These are phyloP conservation scores for Ianthella basta DNA, from an alignment of 37 sponge, comb jelly and placozoan genomes.

Conservation along the genomic window DNA sequence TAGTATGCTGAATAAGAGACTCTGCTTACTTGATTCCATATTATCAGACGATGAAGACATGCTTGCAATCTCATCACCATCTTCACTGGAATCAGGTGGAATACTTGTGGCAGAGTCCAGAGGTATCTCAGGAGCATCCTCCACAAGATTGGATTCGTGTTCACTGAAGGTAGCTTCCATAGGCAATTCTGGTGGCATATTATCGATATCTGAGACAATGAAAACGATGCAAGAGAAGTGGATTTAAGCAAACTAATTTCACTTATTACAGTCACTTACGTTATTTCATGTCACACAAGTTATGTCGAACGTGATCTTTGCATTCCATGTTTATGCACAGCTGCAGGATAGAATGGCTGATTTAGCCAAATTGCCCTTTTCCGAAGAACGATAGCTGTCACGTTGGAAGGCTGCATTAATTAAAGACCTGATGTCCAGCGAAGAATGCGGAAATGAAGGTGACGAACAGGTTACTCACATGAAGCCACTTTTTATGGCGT, in stretches of 20 bases:
- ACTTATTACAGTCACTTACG: no score
- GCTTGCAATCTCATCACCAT: neutral
- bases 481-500: neutral
- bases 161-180: neutral
- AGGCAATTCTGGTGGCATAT: constrained; percentile 12
- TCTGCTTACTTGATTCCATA: constrained; percentile 5
- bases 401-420: neutral
- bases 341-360: neutral
- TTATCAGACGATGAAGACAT: neutral
- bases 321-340: neutral
- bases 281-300: neutral
- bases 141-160: neutral
- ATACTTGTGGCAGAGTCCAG: neutral
- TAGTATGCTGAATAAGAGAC: no score
- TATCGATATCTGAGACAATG: constrained; percentile 3
- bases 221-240: neutral
- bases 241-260: no score
- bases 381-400: neutral
- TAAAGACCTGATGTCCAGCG: neutral
- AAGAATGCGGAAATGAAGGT: neutral
- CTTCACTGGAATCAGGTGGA: neutral
- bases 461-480: neutral
- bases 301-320: no score
- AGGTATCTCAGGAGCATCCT: neutral
- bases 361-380: neutral